Conservation (phyloP, 2,113 vertebrate species). For the Apus apus region DNA sequence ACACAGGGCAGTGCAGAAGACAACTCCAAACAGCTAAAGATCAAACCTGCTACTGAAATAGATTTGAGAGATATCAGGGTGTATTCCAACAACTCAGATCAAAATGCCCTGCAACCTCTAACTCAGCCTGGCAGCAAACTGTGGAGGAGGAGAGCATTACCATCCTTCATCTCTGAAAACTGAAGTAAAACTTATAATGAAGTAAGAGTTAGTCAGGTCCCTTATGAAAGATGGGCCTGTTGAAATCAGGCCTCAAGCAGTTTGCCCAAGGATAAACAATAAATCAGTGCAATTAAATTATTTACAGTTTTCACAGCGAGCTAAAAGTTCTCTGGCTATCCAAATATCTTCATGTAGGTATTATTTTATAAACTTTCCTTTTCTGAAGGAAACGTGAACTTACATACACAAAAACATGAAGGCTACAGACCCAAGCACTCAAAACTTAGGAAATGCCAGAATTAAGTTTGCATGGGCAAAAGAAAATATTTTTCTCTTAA, state of each 20-base stretch:
- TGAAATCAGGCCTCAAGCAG: not conserved
- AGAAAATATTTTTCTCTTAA: constrained; percentile 65
- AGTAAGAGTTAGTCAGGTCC: not conserved
- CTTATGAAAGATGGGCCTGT: not conserved
- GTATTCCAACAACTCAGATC: not conserved
- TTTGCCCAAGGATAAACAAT: not conserved
- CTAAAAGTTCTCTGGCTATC: not conserved
- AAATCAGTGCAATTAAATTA: not conserved
- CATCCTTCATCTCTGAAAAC: not conserved
- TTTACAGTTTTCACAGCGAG: not conserved
- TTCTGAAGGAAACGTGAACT: constrained; percentile 32
- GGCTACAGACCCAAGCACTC: constrained; percentile 17
- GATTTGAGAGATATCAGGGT: not conserved
- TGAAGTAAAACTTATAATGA: not conserved
- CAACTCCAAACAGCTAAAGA: not conserved
- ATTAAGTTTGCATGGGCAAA: constrained; percentile 61
- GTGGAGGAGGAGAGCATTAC: not conserved
- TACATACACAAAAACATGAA: constrained; percentile 17
- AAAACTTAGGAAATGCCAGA: constrained; percentile 46
- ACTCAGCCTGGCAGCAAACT: not conserved
- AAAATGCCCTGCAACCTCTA: not conserved
- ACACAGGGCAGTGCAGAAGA: too few relatives aligned
- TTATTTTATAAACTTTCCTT: constrained; percentile 20
- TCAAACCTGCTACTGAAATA: not conserved
- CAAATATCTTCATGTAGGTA: not conserved